Base-by-base conservation (phyloP, 2,888 invertebrate species). In the Patella caerulea region DNA sequence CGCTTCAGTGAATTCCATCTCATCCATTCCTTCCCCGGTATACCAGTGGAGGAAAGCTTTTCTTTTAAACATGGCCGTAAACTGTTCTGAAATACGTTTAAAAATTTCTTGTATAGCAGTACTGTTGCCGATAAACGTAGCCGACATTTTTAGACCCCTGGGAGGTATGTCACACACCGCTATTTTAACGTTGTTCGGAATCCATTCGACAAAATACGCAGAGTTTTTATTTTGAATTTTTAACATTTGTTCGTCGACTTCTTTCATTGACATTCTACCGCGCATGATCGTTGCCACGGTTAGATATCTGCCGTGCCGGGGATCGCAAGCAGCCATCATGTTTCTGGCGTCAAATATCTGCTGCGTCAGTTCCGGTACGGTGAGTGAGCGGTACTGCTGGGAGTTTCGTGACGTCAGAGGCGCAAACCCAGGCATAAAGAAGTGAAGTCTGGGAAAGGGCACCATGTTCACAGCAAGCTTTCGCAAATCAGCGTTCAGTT, bases 191-290 rank as follows among this genome's bases (percentile, higher is more conserved):
- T 97, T 97, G 93, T 97, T 96, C 74, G 97, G 93, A 96, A 98
- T 97, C 97, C 97, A 95, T 92, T 95, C 95, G 5, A 95, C 95
- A 90, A 95, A 95, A 93, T 95, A 95, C 85, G 94, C 94, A 89
- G 95, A 95, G 94, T 98, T 98, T 93, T 97, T 98, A 93, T 96
- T 97, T 92, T 97, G 97, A 88, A 98, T 96, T 92, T 96, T 96
- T 84, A 97, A 45, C 45, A 45, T 45, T 45, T 45, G 45, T 45
- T 45, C 45, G 45, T 45, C 45, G 45, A 45, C 45, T 94, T 97
- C 98, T 98, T 92, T 95, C 15, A 79, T 81, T 11, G 81, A 81
- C 24, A 81, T 34, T 14, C 74, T 54, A 15, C 81, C 81, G 54
- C 81, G 73, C 71, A 81, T 79, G 70, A 81, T 59, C 55, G 79